phyloP scores from a whole-genome alignment of 2,888 invertebrate species.

The Parasteatoda lunata region DNA sequence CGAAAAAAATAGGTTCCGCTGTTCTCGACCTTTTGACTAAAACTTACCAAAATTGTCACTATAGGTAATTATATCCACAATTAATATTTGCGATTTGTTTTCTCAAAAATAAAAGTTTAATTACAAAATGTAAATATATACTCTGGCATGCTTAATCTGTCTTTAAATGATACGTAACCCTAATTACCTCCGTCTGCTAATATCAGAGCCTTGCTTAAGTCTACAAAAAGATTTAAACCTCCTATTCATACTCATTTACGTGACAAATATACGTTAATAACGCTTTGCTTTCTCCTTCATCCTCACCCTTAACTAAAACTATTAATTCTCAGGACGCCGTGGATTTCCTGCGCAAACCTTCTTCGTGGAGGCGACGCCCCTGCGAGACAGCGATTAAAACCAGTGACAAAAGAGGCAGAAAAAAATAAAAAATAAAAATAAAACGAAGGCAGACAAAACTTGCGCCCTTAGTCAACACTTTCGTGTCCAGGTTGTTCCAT shows the following conservation, averaged over 20 bases:
- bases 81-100: too few species aligned
- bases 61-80: too few species aligned
- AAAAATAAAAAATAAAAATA: neutral
- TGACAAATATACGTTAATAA: slow-evolving; percentile 1
- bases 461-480: neutral
- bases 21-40: too few species aligned
- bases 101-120: too few species aligned
- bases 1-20: too few species aligned
- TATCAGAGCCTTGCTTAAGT: too few species aligned
- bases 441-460: neutral
- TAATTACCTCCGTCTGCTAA: too few species aligned
- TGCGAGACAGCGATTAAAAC: neutral
- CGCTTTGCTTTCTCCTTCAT: neutral
- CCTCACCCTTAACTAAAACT: neutral
- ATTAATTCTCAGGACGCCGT: neutral
- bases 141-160: too few species aligned
- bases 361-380: neutral
- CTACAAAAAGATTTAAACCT: neutral
- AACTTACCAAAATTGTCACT: too few species aligned
- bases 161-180: too few species aligned
- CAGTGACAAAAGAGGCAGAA: neutral
- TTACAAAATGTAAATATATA: too few species aligned
- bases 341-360: neutral
- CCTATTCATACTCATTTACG: neutral
- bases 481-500: neutral